Base-by-base conservation (phyloP, 2,797 vertebrate genomes). In the Phylloscopus collybita region DNA sequence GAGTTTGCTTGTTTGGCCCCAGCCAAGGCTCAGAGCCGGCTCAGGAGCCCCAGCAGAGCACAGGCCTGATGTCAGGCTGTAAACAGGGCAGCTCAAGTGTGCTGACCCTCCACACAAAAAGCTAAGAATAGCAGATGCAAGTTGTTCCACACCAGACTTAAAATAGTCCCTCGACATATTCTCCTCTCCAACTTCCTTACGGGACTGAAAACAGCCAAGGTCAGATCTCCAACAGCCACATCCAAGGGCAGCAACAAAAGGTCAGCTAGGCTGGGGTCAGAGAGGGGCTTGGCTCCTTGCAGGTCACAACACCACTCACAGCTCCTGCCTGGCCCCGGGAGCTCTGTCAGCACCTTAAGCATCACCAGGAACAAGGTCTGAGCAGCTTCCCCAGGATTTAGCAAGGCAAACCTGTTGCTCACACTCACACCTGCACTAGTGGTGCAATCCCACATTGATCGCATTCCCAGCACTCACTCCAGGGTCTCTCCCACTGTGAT, bases 401-500 rank as follows among this genome's bases (percentile, higher is more conserved):
- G 27, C 23, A 7, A 13, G 5, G 30, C 70, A 47, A 9, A 59
- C 66, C 59, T 50, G 42, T 38, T 69, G 90, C 65, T 81, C 36
- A 6, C 17, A 0, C 12, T 22, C 6, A 9, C 13, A 19, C 2
- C 21, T 14, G 27, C 27, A 6, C 50, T 8, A 7, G 7, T 1
- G 16, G 11, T 30, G 53, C 16, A n/a, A 66, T 13, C 51, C 34
- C 66, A 49, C 1, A 21, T 2, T 0, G 0, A 9, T 16, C 1
- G 0, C 2, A 2, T 11, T 5, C 66, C 7, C 47, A 12, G 54
- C 64, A 56, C 23, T 10, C 5, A 1, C 5, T 6, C 7, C 6
- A 15, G 0, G 1, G 8, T 3, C 12, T 29, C 66, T 21, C 42
- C 34, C 0, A 0, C 64, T 5, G 34, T 0, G 3, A 51, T 2